Base-by-base conservation (phyloP, 2,888 invertebrate species). In the Lottia gigantea region DNA sequence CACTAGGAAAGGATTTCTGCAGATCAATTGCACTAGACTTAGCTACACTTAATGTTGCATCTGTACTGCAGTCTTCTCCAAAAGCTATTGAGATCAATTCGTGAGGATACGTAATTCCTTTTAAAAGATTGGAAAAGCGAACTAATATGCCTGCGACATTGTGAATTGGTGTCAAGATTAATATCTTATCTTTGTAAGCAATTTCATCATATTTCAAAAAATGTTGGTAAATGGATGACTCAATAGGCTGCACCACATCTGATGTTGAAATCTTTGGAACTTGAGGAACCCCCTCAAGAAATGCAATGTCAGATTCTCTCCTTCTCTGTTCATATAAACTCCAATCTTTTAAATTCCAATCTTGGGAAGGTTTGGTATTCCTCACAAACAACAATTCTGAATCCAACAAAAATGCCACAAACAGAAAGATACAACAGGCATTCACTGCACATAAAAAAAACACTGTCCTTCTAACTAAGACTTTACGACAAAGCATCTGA, bases 21-120 rank as follows among this genome's bases (percentile, higher is more conserved):
- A 85, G 72, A 11, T 79, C 79, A 19, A 73, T 66, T 6, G 79
- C 80, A 6, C 80, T 66, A 0, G 70, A 49, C 46, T 77, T 71
- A 0, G 85, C 85, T 62, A 76, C 68, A 15, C 76, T 70, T 4
- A 80, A 73, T 0, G 85, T 86, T 19, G 74, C 66, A 64, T 86
- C 87, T 6, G 68, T 67, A 70, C 87, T 87, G 46, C 84, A 80
- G 69, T 87, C 87, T 72, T 87, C 87, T 3, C 85, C 86, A 23
- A 87, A 80, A 19, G 78, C 82, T 1, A 87, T 68, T 0, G 86
- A 84, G 12, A 87, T 79, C 64, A 82, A 76, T 1, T 76, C 55
- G 70, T 85, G 85, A 0, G 87, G 85, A 64, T 86, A 87, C 16
- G 76, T 79, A 7, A 87, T 70, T 0, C 79, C 77, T 45, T 76